These are phyloP conservation scores for Beris chalybata DNA, from an alignment of 2,888 invertebrate genomes.

Conservation along the genomic window DNA sequence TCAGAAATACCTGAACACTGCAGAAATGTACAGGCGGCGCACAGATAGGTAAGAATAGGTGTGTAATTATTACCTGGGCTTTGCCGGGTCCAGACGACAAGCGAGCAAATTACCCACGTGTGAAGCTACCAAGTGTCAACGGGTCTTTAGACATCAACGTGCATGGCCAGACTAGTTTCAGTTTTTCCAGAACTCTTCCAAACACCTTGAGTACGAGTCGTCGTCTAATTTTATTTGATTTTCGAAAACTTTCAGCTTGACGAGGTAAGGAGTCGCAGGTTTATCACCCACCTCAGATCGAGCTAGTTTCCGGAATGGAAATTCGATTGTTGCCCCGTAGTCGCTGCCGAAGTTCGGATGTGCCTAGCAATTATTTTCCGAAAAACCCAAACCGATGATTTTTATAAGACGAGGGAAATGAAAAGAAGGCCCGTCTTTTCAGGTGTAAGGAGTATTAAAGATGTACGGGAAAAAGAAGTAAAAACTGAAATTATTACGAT, in stretches of 20 bases:
- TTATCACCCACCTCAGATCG: conserved; percentile 13
- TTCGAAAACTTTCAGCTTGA: conserved; percentile 19
- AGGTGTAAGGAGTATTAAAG: conserved; percentile 1
- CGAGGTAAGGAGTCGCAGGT: not conserved
- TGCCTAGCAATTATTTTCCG: not conserved
- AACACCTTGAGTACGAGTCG: not conserved
- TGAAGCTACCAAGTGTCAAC: conserved; percentile 37
- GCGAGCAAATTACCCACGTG: conserved; percentile 36
- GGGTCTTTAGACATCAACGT: conserved; percentile 28
- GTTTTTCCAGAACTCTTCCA: not conserved
- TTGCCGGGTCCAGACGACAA: conserved; percentile 7
- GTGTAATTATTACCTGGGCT: conserved; percentile 16
- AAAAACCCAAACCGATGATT: not conserved
- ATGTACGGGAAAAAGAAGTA: not conserved
- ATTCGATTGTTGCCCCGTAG: conserved; percentile 10
- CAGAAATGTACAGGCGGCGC: not conserved
- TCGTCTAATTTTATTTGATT: not conserved
- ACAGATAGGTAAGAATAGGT: conserved; percentile 4
- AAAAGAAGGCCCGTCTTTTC: not conserved
- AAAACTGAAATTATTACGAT: conserved; percentile 24
- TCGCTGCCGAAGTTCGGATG: not conserved
- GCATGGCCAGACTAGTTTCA: conserved; percentile 1
- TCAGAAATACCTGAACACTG: not conserved
- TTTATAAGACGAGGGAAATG: too few relatives aligned
- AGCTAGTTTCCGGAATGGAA: conserved; percentile 24